Conservation (phyloP, 1,140 invertebrate species). For the Melanaphis sacchari region DNA sequence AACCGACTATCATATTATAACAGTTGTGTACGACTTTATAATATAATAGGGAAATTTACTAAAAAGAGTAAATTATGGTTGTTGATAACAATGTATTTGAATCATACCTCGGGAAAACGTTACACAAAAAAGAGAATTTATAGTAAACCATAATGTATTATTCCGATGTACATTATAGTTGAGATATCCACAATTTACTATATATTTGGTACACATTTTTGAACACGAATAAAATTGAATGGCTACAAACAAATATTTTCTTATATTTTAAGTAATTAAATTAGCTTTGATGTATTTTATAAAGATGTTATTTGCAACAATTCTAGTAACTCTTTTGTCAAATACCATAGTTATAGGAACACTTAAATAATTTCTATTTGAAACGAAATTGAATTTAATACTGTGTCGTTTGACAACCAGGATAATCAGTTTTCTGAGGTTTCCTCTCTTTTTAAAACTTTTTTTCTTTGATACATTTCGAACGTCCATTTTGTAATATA, state of each 20-base stretch:
- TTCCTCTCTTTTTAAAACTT: neutral
- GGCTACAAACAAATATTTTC: neutral
- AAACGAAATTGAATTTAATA: neutral
- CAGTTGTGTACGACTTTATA: neutral
- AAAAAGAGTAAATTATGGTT: neutral
- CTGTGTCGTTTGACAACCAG: neutral
- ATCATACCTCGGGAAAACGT: neutral
- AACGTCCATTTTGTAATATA: neutral
- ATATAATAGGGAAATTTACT: neutral
- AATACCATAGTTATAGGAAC: neutral
- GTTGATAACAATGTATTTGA: neutral
- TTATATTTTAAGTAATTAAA: neutral
- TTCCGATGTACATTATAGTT: neutral
- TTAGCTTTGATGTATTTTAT: neutral
- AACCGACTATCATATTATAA: neutral
- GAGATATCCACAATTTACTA: neutral
- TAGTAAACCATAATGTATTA: neutral
- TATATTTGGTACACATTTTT: neutral
- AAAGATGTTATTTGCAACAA: neutral
- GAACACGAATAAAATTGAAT: neutral
- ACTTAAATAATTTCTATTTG: slow-evolving; percentile 2
- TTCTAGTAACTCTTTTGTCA: neutral
- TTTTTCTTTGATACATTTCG: neutral
- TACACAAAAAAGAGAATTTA: neutral
- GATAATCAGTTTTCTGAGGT: neutral